Evolutionary conservation across 2,888 invertebrate species (phyloP), one percentile per base, ranked within the genome.

Genomic region (Mesorhabditis belari): DNA sequence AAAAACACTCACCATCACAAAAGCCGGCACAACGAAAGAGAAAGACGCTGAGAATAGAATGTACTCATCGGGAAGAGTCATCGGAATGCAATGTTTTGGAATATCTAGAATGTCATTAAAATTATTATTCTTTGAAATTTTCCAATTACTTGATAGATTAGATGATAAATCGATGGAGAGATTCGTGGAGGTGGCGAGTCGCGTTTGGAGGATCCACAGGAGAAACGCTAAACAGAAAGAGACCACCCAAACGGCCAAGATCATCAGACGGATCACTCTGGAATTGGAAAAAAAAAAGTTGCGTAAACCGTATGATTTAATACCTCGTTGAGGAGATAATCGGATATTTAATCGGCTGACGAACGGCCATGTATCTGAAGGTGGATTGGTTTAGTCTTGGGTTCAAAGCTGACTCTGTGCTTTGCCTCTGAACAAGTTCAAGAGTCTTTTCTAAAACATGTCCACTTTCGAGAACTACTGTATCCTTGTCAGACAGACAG

Each of bases 221-320:
- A 94, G 94, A 81, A 93, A 91, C 81, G 94, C 94, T 73, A 96
- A 92, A 73, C 92, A 88, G 81, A 92, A 92, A 62, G 92, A 91
- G 62, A 93, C 86, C 66, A 92, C 88, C 96, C 96, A 96, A 21
- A 94, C 88, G 5, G 79, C 69, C 23, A 70, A 67, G n/a, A 75
- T 76, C 63, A 75, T 76, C 9, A 75, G 61, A 53, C 73, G 71
- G 49, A 74, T 76, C 55, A 78, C 69, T 59, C 76, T 77, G 61
- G 50, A 67, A 63, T 21, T 4, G 5, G 25, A 12, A 27, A 56
- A n/a, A 95, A 95, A 80, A 95, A 89, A 85, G 94, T 96, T 12
- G 70, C 58, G 54, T 4, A 57, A 35, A 35, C 9, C 6, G 17
- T 12, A 17, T 35, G 17, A 49, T 60, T 56, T 49, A n/a, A 2